phyloP scores from a whole-genome alignment of 2,888 invertebrate species.

The Nemotelus nigrinus region DNA sequence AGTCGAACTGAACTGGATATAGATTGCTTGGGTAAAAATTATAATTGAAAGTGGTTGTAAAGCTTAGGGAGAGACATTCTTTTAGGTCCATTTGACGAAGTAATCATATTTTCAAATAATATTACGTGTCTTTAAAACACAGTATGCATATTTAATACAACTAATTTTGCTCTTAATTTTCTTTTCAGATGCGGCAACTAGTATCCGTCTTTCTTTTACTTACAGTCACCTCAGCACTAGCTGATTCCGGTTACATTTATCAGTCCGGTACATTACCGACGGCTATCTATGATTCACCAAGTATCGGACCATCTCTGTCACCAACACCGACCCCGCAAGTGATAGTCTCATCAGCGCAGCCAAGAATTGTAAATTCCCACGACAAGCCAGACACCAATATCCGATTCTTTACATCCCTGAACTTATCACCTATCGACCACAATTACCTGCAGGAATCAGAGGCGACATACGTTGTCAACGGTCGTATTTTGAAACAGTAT shows the following conservation, averaged over 20 bases:
- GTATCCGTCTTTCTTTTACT: background rate
- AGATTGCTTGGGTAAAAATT: too few relatives aligned
- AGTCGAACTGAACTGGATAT: background rate
- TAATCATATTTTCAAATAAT: too few relatives aligned
- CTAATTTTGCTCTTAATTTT: too few relatives aligned
- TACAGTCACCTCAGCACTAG: background rate
- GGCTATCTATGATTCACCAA: background rate
- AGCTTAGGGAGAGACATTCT: too few relatives aligned
- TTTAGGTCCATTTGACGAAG: too few relatives aligned
- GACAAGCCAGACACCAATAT: background rate
- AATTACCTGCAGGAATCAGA: slow-evolving; percentile 47
- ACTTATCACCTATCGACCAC: slow-evolving; percentile 15
- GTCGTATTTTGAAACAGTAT: slow-evolving; percentile 63
- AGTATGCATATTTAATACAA: too few relatives aligned
- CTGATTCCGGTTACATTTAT: slow-evolving; percentile 8
- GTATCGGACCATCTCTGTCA: background rate
- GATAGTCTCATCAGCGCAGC: slow-evolving; percentile 3
- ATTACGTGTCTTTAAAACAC: too few relatives aligned
- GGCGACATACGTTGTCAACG: slow-evolving; percentile 59
- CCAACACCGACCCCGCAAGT: background rate
- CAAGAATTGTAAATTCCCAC: background rate
- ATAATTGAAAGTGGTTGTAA: too few relatives aligned
- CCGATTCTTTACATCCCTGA: slow-evolving; percentile 1
- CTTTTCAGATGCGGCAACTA: background rate
- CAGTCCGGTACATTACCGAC: background rate